Base-by-base conservation (phyloP, 2,888 invertebrate species). In the Caradrina kadenii region DNA sequence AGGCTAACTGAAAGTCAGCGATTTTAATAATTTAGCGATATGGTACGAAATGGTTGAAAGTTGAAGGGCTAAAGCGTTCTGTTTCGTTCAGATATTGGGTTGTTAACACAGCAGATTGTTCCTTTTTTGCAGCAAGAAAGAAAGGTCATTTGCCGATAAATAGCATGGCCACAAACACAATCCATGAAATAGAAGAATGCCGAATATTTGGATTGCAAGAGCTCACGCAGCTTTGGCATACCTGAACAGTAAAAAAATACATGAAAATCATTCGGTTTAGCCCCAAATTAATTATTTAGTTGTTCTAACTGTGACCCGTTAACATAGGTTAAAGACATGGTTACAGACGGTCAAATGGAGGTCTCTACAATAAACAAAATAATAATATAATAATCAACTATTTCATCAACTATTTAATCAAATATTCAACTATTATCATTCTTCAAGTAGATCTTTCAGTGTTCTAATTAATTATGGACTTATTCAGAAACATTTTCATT, bases 341-440 rank as follows among this genome's bases (percentile, higher is more conserved):
- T 73, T 42, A 45, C 75, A 75, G 67, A 75, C 75, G 67, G 67
- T 75, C 70, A 67, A 66, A 50, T 31, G 21, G 2, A 21, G 39
- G 39, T 73, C 21, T 66, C 11, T 39, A 54, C 48, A 71, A 66
- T 71, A 75, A 56, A 50, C 42, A 45, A 45, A 66, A 22, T 48
- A 54, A 63, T 72, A n/a, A n/a, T n/a, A n/a, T n/a, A n/a, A n/a
- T n/a, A n/a, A n/a, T n/a, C n/a, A n/a, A n/a, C n/a, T n/a, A n/a
- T n/a, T n/a, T n/a, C n/a, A n/a, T n/a, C n/a, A n/a, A n/a, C n/a
- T n/a, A n/a, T n/a, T n/a, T n/a, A n/a, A n/a, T n/a, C n/a, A n/a
- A n/a, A n/a, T n/a, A n/a, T 55, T 49, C 13, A 35, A 19, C 15
- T 52, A 49, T 42, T 54, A 35, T 42, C 31, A 19, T 31, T 66